Evolutionary conservation across 2,113 vertebrate species (phyloP).

Genomic region (Bambusicola thoracicus): DNA sequence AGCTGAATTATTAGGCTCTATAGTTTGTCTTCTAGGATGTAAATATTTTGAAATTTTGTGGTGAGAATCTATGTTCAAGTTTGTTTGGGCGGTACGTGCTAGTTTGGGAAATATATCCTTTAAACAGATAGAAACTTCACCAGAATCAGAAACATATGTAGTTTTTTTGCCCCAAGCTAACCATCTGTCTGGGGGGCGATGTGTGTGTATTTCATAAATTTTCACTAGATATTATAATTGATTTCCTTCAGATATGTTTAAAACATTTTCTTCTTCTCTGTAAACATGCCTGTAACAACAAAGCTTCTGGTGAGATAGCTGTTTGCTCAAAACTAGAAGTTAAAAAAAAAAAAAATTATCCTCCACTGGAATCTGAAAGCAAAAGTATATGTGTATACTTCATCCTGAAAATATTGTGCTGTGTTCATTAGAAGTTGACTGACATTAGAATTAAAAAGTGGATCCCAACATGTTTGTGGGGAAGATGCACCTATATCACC

Average conservation of each 20-base stretch:
- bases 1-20: slow-evolving; percentile 1
- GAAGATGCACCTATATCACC: not conserved
- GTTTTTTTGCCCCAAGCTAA: not conserved
- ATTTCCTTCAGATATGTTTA: slow-evolving; percentile 4
- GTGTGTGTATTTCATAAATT: not conserved
- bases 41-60: slow-evolving; percentile 38
- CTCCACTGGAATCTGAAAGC: not conserved
- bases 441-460: not conserved
- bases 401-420: not conserved
- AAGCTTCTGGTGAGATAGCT: not conserved
- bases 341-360: not conserved
- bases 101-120: not conserved
- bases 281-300: not conserved
- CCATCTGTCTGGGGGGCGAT: not conserved
- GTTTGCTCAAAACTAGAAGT: not conserved
- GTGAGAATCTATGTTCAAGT: not conserved
- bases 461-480: not conserved
- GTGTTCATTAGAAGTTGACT: not conserved
- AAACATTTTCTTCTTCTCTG: not conserved
- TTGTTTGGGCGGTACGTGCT: slow-evolving; percentile 10
- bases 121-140: not conserved
- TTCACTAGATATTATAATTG: not conserved
- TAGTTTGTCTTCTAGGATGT: not conserved
- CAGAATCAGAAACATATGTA: slow-evolving; percentile 24
- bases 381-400: not conserved